Evolutionary conservation across 2,113 vertebrate genomes (phyloP).

Genomic region (Leptocoma aspasia): DNA sequence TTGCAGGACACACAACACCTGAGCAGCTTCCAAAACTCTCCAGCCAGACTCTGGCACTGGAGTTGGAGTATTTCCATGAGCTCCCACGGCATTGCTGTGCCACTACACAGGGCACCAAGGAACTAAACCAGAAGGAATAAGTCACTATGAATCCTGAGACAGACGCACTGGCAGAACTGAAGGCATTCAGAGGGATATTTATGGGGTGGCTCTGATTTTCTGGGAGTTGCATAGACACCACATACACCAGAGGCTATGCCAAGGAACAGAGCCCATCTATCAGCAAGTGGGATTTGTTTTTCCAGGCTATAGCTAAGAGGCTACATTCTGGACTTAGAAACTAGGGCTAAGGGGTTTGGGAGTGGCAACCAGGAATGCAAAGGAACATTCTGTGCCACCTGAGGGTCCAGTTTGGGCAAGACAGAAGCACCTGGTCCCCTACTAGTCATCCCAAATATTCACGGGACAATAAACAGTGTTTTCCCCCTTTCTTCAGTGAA

Average conservation of each 20-base stretch:
- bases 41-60: not conserved
- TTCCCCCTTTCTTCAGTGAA: not conserved
- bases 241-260: not conserved
- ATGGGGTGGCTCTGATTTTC: not conserved
- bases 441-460: not conserved
- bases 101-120: not conserved
- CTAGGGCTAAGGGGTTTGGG: not conserved
- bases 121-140: not conserved
- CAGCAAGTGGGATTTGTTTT: not conserved
- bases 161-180: not conserved
- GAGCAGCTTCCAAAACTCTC: not conserved
- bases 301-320: not conserved
- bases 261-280: not conserved
- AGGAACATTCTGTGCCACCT: not conserved
- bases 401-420: not conserved
- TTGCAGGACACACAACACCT: not conserved
- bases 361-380: not conserved
- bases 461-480: not conserved
- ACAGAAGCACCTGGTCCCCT: not conserved
- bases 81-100: not conserved
- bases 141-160: not conserved
- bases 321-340: not conserved
- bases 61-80: not conserved
- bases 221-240: not conserved
- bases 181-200: not conserved